These are phyloP conservation scores for Muricea muricata DNA, from an alignment of 92 coral and sea anemone species.

Conservation along the genomic window DNA sequence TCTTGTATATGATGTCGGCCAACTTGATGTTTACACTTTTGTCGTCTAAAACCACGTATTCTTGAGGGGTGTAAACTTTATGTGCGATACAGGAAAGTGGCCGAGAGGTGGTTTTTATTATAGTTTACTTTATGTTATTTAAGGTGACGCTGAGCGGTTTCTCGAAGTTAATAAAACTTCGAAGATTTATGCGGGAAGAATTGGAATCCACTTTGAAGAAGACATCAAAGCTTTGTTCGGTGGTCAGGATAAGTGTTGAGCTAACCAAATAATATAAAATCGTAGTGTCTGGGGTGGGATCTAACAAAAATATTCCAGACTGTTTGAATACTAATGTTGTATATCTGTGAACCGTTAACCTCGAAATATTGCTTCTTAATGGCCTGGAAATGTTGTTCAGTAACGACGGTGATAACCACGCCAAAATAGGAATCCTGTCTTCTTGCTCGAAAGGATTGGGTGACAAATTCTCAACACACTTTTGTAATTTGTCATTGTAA, in stretches of 20 bases:
- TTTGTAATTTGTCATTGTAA: conserved; percentile 7
- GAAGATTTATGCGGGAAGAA: not conserved
- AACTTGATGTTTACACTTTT: not conserved
- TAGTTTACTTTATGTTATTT: not conserved
- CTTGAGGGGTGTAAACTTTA: not conserved
- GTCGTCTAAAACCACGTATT: not conserved
- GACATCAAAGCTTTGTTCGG: conserved; percentile 15
- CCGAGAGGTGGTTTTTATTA: conserved; percentile 32
- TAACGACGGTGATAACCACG: conserved; percentile 5
- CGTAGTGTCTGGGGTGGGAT: not conserved
- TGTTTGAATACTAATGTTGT: not conserved
- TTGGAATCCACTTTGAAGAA: not conserved
- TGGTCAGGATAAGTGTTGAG: not conserved
- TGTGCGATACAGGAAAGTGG: not conserved
- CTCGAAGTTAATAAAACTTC: conserved; percentile 6
- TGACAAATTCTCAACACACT: not conserved
- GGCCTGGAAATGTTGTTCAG: not conserved
- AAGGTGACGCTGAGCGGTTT: not conserved
- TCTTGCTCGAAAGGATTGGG: not conserved
- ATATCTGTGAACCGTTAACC: not conserved
- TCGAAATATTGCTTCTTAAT: not conserved
- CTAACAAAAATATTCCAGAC: not conserved
- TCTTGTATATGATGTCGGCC: not conserved
- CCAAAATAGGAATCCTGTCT: not conserved
- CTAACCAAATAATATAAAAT: not conserved